These are phyloP conservation scores for Platysternon megacephalum DNA, from an alignment of 2,113 vertebrate genomes.

Conservation along the genomic window DNA sequence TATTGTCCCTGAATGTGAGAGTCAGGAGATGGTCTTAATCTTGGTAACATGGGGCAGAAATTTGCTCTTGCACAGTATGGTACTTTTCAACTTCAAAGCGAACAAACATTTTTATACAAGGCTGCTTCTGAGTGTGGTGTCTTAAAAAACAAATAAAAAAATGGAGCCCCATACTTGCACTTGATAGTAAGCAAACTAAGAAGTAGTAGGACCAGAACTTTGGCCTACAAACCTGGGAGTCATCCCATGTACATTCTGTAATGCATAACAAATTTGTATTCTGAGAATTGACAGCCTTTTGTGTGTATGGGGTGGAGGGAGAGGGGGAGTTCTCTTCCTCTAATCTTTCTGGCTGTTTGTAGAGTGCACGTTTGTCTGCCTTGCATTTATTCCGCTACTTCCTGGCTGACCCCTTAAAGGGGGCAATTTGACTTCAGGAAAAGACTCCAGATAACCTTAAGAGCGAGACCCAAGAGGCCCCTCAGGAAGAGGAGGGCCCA, in stretches of 20 bases:
- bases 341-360: background rate
- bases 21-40: background rate
- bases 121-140: background rate
- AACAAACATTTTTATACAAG: background rate
- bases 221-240: background rate
- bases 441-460: constrained; percentile 39
- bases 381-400: background rate
- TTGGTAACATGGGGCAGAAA: background rate
- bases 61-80: background rate
- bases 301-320: too few relatives aligned
- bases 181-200: background rate
- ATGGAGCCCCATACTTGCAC: too few relatives aligned
- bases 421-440: constrained; percentile 39
- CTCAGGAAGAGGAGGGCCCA: constrained; percentile 29
- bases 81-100: background rate
- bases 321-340: background rate
- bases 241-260: background rate
- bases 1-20: background rate
- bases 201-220: background rate
- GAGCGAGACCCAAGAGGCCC: constrained; percentile 10
- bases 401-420: constrained; percentile 18
- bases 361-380: fast-evolving
- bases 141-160: too few relatives aligned
- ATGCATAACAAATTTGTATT: background rate
- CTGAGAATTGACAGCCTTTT: too few relatives aligned